Percentiles rank a stretch among this genome's conserved stretches.
Conservation (phyloP, 23 tunicate species). For the Botrylloides violaceus region DNA sequence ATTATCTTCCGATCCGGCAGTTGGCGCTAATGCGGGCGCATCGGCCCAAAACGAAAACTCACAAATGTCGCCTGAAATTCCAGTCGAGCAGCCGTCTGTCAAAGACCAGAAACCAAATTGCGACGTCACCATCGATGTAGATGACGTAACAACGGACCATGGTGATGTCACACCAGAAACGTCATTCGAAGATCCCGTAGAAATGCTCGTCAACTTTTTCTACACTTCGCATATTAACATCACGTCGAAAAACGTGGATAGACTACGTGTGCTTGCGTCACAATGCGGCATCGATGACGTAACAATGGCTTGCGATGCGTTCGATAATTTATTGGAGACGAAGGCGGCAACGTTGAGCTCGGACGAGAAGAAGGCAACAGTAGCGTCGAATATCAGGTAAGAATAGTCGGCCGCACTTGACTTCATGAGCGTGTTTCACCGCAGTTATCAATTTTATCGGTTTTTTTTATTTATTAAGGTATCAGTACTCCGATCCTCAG, state of each 20-base stretch:
- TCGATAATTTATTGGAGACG: slow-evolving; percentile 33
- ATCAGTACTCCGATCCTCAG: slow-evolving; percentile 51
- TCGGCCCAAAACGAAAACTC: neutral
- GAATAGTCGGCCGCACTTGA: too few relatives aligned
- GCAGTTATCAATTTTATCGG: too few relatives aligned
- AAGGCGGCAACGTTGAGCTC: slow-evolving; percentile 35
- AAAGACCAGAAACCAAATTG: too few relatives aligned
- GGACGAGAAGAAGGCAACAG: slow-evolving; percentile 36
- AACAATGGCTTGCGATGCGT: slow-evolving; percentile 66
- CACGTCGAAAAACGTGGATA: slow-evolving; percentile 47
- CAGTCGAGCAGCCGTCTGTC: neutral
- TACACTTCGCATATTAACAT: slow-evolving; percentile 79
- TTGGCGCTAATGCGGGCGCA: neutral
- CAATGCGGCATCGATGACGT: slow-evolving; percentile 71
- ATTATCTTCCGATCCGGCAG: neutral
- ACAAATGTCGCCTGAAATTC: neutral
- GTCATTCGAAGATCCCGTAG: slow-evolving; percentile 29
- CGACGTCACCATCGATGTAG: neutral
- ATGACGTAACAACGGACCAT: neutral
- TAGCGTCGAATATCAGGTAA: slow-evolving; percentile 52
- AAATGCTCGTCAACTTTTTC: slow-evolving; percentile 49
- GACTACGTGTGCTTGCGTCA: slow-evolving; percentile 28
- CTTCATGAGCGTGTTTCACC: too few relatives aligned
- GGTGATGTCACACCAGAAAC: slow-evolving; percentile 2
- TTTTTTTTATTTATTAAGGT: too few relatives aligned